Evolutionary conservation across 2,113 vertebrate species (phyloP).

Genomic region (Epinephelus lanceolatus): DNA sequence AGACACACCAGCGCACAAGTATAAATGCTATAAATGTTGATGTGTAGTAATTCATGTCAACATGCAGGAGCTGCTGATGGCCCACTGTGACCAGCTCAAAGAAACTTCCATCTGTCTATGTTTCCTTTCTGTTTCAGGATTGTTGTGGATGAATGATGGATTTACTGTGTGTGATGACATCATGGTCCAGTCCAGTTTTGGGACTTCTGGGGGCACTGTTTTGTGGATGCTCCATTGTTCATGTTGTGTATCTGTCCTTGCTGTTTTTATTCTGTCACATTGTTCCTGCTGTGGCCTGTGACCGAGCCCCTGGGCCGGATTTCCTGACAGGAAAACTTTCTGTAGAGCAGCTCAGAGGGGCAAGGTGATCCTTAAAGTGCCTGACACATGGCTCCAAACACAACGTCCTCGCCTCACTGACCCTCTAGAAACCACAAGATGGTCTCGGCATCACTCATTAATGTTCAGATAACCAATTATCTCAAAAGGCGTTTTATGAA

Average conservation of each 20-base stretch:
- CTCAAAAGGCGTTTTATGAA: neutral
- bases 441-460: neutral
- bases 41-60: neutral
- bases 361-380: neutral
- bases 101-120: neutral
- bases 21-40: no score
- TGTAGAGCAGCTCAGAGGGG: neutral
- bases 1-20: no score
- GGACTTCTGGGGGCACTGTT: neutral
- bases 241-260: neutral
- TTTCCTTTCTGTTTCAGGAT: neutral
- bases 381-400: neutral
- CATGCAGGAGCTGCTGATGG: neutral
- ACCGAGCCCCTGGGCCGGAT: neutral
- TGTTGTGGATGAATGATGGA: neutral
- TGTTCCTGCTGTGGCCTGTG: conserved; percentile 25
- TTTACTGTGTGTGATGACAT: neutral
- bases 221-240: conserved; percentile 40
- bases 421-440: neutral
- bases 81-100: neutral
- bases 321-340: conserved; percentile 64
- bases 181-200: neutral
- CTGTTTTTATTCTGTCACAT: conserved; percentile 33
- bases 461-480: neutral
- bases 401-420: neutral